These are phyloP conservation scores for Prietella phreatophila DNA, from an alignment of 2,113 vertebrate species.

Conservation along the genomic window DNA sequence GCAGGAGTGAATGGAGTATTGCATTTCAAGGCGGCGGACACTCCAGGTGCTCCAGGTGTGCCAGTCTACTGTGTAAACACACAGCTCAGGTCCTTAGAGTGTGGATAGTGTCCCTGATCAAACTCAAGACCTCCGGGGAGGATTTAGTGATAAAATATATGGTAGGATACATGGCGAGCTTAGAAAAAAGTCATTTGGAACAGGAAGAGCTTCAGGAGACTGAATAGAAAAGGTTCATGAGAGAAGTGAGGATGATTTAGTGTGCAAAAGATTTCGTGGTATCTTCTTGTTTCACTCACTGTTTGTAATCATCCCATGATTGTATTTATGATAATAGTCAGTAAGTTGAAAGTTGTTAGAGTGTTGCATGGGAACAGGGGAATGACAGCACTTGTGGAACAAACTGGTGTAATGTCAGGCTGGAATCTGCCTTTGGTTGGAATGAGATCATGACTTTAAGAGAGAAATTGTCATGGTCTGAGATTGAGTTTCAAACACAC, in stretches of 20 bases:
- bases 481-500: slow-evolving; percentile 47
- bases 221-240: not conserved
- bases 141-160: slow-evolving; percentile 23
- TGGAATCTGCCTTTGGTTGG: slow-evolving; percentile 37
- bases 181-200: slow-evolving; percentile 14
- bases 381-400: not conserved
- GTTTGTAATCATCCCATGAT: not conserved
- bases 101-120: slow-evolving; percentile 19
- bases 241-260: slow-evolving; percentile 2
- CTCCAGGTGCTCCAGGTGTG: slow-evolving; percentile 55
- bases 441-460: slow-evolving; percentile 51
- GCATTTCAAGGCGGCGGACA: slow-evolving; percentile 48
- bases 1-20: slow-evolving; percentile 45
- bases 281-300: slow-evolving; percentile 16
- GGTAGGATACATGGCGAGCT: slow-evolving; percentile 21
- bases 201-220: slow-evolving; percentile 8
- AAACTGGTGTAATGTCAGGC: not conserved
- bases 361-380: slow-evolving; percentile 2
- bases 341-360: not conserved
- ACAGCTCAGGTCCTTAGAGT: slow-evolving; percentile 15
- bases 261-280: slow-evolving; percentile 18
- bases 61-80: slow-evolving; percentile 24
- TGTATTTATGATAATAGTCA: slow-evolving; percentile 5
- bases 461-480: slow-evolving; percentile 37
- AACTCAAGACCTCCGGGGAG: slow-evolving; percentile 5